Evolutionary conservation across 2,797 vertebrate species (phyloP), one percentile per base, ranked within the genome.

Genomic region (Alca torda): DNA sequence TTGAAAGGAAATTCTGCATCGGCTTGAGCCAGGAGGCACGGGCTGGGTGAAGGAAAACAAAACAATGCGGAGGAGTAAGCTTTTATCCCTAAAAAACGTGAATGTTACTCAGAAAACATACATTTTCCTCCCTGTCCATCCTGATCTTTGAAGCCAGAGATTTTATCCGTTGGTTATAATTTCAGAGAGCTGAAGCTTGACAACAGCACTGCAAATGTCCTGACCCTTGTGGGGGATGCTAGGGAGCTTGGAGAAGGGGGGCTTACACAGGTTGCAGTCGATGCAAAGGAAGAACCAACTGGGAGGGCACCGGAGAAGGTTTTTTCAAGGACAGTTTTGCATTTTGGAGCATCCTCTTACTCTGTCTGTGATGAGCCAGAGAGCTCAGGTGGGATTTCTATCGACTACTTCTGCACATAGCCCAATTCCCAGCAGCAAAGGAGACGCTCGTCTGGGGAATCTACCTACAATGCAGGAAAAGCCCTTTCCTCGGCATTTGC

Each of bases 241-340:
- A 4, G 46, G 74, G 84, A 73, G 53, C 31, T 18, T 10, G 50
- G 50, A 41, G 60, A 65, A 69, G 48, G 37, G 63, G 70, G 90
- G 51, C 20, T 87, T 30, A 78, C 81, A 67, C 73, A 60, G 57
- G 78, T 69, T 73, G 65, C 74, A 57, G 84, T n/a, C 6, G 18
- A 81, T 72, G 81, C 60, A 63, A 76, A 88, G 80, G 63, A 76
- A 73, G 51, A 89, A 97, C 84, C 82, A 69, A 83, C 30, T 21
- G 39, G 67, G 90, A 92, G 41, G 50, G 59, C 76, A 93, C 51
- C 37, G 86, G 35, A 51, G 65, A 78, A 95, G 77, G 80, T 63
- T 90, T 89, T 72, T 84, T 56, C 69, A 93, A 93, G 91, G 93
- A 72, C 93, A 85, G n/a, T 93, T 93, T 91, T 95, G 93, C 85